phyloP scores from a whole-genome alignment of 2,797 vertebrate genomes.

The Sciurus carolinensis region DNA sequence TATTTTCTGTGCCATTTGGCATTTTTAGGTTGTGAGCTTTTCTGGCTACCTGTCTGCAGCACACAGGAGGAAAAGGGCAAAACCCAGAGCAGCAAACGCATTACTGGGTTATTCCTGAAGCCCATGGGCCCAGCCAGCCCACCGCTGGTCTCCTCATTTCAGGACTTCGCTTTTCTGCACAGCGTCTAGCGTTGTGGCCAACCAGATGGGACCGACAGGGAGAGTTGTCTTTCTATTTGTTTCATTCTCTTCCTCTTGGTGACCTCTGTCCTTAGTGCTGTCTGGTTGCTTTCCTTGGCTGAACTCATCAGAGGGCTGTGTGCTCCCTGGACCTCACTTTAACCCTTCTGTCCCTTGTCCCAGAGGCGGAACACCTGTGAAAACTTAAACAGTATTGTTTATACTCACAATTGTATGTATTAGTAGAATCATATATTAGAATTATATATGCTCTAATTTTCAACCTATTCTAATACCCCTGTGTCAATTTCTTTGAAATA shows the following conservation, averaged over 20 bases:
- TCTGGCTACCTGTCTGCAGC: neutral
- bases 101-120: neutral
- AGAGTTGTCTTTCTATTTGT: neutral
- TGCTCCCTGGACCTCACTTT: neutral
- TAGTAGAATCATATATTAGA: too few species aligned
- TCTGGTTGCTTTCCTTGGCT: neutral
- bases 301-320: neutral
- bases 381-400: too few species aligned
- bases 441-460: too few species aligned
- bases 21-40: neutral
- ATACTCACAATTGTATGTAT: too few species aligned
- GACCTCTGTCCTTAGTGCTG: neutral
- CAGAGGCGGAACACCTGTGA: too few species aligned
- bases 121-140: rapidly evolving
- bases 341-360: too few species aligned
- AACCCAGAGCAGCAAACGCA: neutral
- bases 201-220: neutral
- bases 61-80: neutral
- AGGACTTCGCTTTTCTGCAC: neutral
- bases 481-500: too few species aligned
- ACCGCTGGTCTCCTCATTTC: neutral
- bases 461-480: too few species aligned
- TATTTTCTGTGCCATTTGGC: neutral
- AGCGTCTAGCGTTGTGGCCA: too few species aligned
- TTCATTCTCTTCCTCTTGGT: neutral